Base-by-base conservation (phyloP, 2,797 vertebrate genomes). In the Myotis pilosus region DNA sequence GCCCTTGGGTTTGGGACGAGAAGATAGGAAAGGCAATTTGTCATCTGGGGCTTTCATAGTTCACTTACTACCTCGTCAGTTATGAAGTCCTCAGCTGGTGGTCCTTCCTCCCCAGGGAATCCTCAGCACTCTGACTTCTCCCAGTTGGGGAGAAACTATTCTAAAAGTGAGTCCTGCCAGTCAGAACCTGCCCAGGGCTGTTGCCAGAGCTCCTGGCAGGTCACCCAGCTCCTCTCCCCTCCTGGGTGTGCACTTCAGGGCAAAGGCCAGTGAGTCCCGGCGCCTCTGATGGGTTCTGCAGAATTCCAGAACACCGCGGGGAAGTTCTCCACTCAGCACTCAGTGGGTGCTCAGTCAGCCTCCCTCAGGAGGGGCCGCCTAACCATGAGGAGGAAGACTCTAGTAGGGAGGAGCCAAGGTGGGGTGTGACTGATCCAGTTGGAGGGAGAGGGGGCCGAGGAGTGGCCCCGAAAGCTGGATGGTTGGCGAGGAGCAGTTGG, bases 231-330 rank as follows among this genome's bases (percentile, higher is more conserved):
- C 38, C 8, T 22, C 36, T 25, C 5, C 19, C 0, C 0, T 12
- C 51, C 55, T 3, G 0, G n/a, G 22, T 5, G 0, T 55, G 64
- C 12, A 1, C 51, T 20, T 28, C 8, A 12, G 51, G 66, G 66
- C 11, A 38, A 57, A 79, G 68, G 66, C 5, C 8, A 30, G 3
- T 0, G 30, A 23, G 36, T 41, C 49, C 19, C 68, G 30, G 57
- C 33, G 30, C 47, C 36, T 51, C 68, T 44, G n/a, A 30, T 53
- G 33, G 2, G 25, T n/a, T 44, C 47, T 82, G 84, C 57, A 20
- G 55, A 49, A 30, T 47, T 47, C 76, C 36, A n/a, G 5, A 55
- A 28, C 44, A 38, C 13, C 17, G n/a, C 22, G 36, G 20, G 28
- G 23, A 57, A 10, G 28, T 20, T 60, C 53, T 28, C 47, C 9